Evolutionary conservation across 2,888 invertebrate species (phyloP), one percentile per base, ranked within the genome.

Genomic region (Pseudococcus viburni): DNA sequence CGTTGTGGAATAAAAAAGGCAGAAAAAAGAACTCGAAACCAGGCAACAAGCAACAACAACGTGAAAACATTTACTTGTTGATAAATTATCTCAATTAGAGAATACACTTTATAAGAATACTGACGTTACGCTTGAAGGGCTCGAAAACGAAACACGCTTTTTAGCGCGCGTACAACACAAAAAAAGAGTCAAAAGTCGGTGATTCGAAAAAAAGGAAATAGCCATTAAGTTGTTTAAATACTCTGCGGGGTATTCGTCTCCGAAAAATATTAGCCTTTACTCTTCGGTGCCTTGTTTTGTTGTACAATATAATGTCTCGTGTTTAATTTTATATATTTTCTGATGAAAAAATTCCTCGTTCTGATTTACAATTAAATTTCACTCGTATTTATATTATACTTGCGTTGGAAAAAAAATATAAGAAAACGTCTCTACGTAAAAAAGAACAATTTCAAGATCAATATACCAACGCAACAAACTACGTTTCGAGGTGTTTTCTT

Each of bases 171-270:
- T 22, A 83, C 9, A 48, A 51, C 15, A 51, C 19, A 68, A 68
- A 68, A 64, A 68, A 68, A 68, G 68, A 26, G 22, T 68, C 11
- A 68, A 68, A 68, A 68, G 68, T 68, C 68, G 68, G 68, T 68
- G 22, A 68, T 68, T 68, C 26, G 68, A 68, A 26, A 68, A 42
- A 83, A 46, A 48, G 55, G 55, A 55, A 84, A 51, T 84, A 84
- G 84, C 84, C 84, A 51, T 84, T 84, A 48, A 48, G 84, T 84
- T 51, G 84, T 22, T 84, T 84, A 84, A 84, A 84, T 84, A 84
- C 84, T 51, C 84, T 84, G 48, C 48, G 51, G 84, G 84, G 84
- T 84, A 51, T 84, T 84, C 26, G 68, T 15, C 15, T 68, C 15
- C n/a, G 55, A 84, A 84, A 84, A 84, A 51, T 48, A 46, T 26